These are phyloP conservation scores for Rhineura floridana DNA, from an alignment of 2,113 vertebrate species.

Conservation along the genomic window DNA sequence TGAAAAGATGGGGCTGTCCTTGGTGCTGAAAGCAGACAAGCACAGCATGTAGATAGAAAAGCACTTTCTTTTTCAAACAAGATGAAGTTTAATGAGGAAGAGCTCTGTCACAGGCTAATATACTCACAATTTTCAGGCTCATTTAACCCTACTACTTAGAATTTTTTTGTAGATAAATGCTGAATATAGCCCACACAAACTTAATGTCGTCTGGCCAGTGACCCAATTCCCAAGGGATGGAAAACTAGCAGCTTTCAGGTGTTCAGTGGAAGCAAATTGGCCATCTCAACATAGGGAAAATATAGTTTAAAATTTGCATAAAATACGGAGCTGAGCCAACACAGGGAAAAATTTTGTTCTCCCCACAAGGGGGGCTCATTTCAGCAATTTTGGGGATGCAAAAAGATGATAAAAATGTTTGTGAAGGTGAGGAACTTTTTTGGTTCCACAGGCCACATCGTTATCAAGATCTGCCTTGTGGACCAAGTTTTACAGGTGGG, in stretches of 20 bases:
- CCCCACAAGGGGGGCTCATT: not conserved
- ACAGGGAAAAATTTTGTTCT: not conserved
- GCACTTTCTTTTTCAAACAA: not conserved
- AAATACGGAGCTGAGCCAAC: not conserved
- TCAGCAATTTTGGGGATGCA: not conserved
- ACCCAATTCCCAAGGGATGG: not conserved
- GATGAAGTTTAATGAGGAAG: constrained; percentile 7
- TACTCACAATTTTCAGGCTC: constrained; percentile 5
- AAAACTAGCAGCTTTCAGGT: not conserved
- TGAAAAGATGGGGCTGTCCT: not conserved
- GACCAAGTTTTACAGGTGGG: no score
- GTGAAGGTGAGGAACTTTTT: no score
- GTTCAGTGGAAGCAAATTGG: not conserved
- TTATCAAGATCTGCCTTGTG: no score
- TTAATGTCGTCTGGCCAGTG: not conserved
- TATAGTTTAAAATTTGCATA: not conserved
- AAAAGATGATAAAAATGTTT: not conserved
- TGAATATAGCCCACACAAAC: not conserved
- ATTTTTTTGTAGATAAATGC: not conserved
- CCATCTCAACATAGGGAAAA: not conserved
- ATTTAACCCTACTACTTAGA: not conserved
- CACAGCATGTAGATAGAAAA: no score
- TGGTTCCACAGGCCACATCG: no score
- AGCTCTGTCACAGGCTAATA: not conserved
- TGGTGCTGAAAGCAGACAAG: constrained; percentile 12